Evolutionary conservation across 1,140 invertebrate genomes (phyloP).

Genomic region (Trichoplusia ni): DNA sequence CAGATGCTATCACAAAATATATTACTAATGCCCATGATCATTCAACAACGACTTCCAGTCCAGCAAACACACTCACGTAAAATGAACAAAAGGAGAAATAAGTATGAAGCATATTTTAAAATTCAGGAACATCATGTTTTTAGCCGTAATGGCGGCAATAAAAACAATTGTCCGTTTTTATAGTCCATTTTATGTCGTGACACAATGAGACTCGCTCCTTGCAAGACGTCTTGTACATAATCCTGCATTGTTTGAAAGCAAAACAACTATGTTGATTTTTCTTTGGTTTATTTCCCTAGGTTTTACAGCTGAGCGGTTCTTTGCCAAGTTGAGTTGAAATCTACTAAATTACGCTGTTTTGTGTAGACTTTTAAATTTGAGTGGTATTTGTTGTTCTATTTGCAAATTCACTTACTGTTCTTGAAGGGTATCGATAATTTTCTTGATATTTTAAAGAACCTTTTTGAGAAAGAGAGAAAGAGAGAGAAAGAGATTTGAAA

Average conservation of each 20-base stretch:
- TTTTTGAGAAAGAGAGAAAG: too few relatives aligned
- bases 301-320: neutral
- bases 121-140: neutral
- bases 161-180: constrained; percentile 8
- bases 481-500: too few relatives aligned
- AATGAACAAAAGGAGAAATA: too few relatives aligned
- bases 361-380: neutral
- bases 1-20: too few relatives aligned
- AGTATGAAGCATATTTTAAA: neutral
- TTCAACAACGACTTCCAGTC: too few relatives aligned
- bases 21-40: too few relatives aligned
- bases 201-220: neutral
- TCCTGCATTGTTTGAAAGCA: neutral
- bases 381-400: neutral
- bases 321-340: neutral
- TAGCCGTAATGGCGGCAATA: neutral
- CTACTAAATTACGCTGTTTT: neutral
- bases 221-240: neutral
- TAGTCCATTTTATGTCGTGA: neutral
- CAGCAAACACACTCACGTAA: too few relatives aligned
- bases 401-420: too few relatives aligned
- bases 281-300: neutral
- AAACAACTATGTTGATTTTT: neutral
- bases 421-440: too few relatives aligned
- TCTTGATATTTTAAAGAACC: too few relatives aligned